Evolutionary conservation across 2,888 invertebrate species (phyloP).

Genomic region (Capitulum mitella): DNA sequence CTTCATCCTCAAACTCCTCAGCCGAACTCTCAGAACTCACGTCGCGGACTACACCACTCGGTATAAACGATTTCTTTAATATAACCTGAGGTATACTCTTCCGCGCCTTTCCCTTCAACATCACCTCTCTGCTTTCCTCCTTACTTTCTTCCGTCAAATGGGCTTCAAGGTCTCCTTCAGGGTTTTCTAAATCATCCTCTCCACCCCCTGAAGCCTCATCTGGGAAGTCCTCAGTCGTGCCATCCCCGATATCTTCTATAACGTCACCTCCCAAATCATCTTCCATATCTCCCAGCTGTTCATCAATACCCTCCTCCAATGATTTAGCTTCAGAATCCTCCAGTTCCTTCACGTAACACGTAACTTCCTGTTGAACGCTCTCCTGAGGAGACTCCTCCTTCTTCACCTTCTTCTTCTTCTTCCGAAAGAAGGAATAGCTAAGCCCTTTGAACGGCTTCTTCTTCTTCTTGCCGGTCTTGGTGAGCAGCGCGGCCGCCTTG

Average conservation of each 20-base stretch:
- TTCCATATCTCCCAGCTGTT: not conserved
- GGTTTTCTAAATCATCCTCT: too few relatives aligned
- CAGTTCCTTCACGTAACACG: not conserved
- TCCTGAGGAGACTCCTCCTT: not conserved
- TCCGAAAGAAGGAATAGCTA: conserved; percentile 35
- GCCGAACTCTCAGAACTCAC: too few relatives aligned
- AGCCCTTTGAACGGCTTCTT: conserved; percentile 36
- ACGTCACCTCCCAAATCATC: not conserved
- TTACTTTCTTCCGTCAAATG: too few relatives aligned
- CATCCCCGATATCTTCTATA: not conserved
- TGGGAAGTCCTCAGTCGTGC: conserved; percentile 7
- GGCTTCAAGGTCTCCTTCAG: too few relatives aligned
- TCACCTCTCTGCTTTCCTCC: not conserved
- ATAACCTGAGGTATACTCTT: conserved; percentile 10
- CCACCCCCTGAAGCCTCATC: too few relatives aligned
- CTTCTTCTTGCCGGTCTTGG: conserved; percentile 34
- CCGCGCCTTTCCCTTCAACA: not conserved
- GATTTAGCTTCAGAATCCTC: not conserved
- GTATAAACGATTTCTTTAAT: conserved; percentile 4
- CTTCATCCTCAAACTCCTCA: not conserved
- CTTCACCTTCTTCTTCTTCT: conserved; percentile 31
- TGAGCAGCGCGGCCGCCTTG: conserved; percentile 40
- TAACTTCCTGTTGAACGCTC: not conserved
- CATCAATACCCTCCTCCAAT: not conserved
- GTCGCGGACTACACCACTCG: not conserved